These are phyloP conservation scores for Aphaenogaster rudis DNA, from an alignment of 1,140 invertebrate genomes.

Conservation along the genomic window DNA sequence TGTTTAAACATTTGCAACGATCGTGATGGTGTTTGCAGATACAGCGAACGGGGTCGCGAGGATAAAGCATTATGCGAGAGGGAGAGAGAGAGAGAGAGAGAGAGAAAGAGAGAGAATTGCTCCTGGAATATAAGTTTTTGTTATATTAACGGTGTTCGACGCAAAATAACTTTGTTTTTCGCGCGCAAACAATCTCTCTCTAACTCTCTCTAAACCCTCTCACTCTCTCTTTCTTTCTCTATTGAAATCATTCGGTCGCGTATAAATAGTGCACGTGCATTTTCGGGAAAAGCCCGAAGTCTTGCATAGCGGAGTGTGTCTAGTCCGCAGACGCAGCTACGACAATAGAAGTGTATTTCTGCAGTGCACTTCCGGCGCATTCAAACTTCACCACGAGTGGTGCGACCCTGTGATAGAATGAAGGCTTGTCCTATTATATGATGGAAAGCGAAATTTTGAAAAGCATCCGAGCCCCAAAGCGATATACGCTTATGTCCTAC, in stretches of 20 bases:
- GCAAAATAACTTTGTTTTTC: slow-evolving; percentile 46
- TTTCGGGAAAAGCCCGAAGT: slow-evolving; percentile 7
- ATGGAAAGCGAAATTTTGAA: slow-evolving; percentile 28
- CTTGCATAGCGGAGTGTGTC: slow-evolving; percentile 4
- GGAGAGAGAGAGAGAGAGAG: too few relatives aligned
- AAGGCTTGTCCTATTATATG: neutral
- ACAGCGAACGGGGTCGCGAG: neutral
- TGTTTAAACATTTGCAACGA: slow-evolving; percentile 40
- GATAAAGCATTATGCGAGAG: neutral
- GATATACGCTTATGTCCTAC: neutral
- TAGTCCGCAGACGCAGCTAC: neutral
- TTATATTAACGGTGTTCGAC: slow-evolving; percentile 12
- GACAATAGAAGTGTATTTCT: slow-evolving; percentile 52
- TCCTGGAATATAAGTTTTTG: slow-evolving; percentile 31
- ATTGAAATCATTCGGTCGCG: slow-evolving; percentile 39
- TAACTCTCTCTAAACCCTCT: neutral
- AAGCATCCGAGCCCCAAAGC: neutral
- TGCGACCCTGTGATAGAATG: slow-evolving; percentile 16
- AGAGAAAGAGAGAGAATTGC: neutral
- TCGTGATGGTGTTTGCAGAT: slow-evolving; percentile 27
- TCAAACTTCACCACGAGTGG: slow-evolving; percentile 15
- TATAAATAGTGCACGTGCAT: slow-evolving; percentile 3
- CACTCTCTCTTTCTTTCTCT: neutral
- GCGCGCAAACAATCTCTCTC: neutral
- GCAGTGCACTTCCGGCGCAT: slow-evolving; percentile 7